Conservation (phyloP, 23 tunicate species). For the Trididemnum clinides region DNA sequence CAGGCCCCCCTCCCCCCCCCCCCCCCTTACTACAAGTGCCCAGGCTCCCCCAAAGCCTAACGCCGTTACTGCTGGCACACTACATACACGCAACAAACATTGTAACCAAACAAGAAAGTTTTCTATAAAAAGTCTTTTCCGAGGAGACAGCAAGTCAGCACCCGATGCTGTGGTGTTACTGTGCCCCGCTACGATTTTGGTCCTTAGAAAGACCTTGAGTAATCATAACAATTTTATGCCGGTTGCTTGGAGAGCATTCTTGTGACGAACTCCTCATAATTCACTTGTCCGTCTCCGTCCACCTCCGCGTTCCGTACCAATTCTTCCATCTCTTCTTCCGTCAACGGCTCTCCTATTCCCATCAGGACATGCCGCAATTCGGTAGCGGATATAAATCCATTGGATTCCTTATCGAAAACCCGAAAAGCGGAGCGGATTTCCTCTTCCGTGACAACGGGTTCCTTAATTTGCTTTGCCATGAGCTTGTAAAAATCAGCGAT, state of each 20-base stretch:
- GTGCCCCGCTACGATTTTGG: no score
- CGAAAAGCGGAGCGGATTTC: slow-evolving; percentile 48
- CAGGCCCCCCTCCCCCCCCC: no score
- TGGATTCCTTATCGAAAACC: slow-evolving; percentile 48
- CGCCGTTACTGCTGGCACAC: no score
- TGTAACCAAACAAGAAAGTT: no score
- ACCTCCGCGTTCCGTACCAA: slow-evolving; percentile 59
- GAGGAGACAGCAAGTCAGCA: no score
- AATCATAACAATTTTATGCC: neutral
- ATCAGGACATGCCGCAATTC: slow-evolving; percentile 53
- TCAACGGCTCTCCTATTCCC: slow-evolving; percentile 29
- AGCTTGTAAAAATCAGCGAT: slow-evolving; percentile 53
- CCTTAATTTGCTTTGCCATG: slow-evolving; percentile 48
- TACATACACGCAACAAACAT: no score
- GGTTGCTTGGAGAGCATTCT: slow-evolving; percentile 50
- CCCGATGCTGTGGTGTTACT: no score
- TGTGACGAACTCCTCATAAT: slow-evolving; percentile 65
- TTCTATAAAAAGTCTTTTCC: no score
- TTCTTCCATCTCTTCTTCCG: slow-evolving; percentile 62
- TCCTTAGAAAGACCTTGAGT: neutral
- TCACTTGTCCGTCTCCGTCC: slow-evolving; percentile 66
- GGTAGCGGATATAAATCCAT: slow-evolving; percentile 61
- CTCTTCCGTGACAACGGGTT: slow-evolving; percentile 44
- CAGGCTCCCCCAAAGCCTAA: no score
- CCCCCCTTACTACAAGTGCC: no score